Base-by-base conservation (phyloP, 2,888 invertebrate species). In the Eilema sororculum region DNA sequence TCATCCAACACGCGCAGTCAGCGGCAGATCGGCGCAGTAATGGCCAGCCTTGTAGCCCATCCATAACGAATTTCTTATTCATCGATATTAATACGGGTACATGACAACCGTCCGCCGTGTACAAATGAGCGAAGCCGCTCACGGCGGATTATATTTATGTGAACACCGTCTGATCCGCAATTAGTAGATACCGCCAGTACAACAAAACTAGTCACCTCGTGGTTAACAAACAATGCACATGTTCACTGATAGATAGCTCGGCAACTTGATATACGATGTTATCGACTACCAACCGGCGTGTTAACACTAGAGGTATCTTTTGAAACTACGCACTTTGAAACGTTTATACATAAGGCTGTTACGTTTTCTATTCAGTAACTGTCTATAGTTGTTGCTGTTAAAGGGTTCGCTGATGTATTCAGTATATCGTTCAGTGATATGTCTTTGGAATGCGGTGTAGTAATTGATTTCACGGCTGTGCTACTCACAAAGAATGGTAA, bases 21-120 rank as follows among this genome's bases (percentile, higher is more conserved):
- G 86, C 87, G 88, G 89, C 88, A 84, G 86, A 87, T 87, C 87
- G 87, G 79, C 84, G 85, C 84, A 81, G 93, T 93, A 93, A 94
- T 93, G 90, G 92, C 86, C 87, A 90, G 88, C 87, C 94, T 90
- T 95, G 95, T 95, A 95, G 82, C 87, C 89, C 92, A 94, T 95
- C 92, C 91, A 95, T 95, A 93, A 94, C 93, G 91, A 91, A 94
- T 94, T 94, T 95, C 93, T 94, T 94, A 95, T 95, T 94, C 95
- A 95, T 95, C 94, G 94, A 93, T 93, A 93, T 94, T 93, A 94
- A 94, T 94, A 92, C 90, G 87, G 86, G 84, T 90, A 94, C 95
- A 95, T 91, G 94, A 94, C 94, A 93, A 92, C 92, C 93, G 90
- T 91, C 90, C 88, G 91, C 88, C 91, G 89, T 80, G 85, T 93